Conservation (phyloP, 1,140 invertebrate species). For the Sarcophaga peregrina region DNA sequence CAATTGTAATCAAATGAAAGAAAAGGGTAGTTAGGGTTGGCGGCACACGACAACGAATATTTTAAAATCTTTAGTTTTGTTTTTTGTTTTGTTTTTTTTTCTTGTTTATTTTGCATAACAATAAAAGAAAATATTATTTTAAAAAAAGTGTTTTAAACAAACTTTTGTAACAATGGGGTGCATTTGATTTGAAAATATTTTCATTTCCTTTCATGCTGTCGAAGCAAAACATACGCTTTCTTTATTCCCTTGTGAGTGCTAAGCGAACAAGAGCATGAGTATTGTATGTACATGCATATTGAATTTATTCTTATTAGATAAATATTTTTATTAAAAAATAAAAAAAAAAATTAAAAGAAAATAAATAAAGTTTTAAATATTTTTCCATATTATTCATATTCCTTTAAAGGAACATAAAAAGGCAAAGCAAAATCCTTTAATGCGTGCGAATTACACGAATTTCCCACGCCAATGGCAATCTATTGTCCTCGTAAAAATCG, state of each 20-base stretch:
- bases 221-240: slow-evolving; percentile 23
- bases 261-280: neutral
- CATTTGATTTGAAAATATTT: neutral
- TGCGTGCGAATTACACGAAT: neutral
- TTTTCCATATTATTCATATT: neutral
- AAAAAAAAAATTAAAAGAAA: neutral
- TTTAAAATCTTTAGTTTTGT: neutral
- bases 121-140: slow-evolving; percentile 30
- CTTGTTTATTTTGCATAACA: too few relatives aligned
- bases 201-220: neutral
- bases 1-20: slow-evolving; percentile 8
- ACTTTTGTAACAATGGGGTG: slow-evolving; percentile 5
- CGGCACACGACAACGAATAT: neutral
- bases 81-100: too few relatives aligned
- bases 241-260: neutral
- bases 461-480: neutral
- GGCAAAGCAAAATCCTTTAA: neutral
- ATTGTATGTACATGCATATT: too few relatives aligned
- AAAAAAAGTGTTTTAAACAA: slow-evolving; percentile 11
- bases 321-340: slow-evolving; percentile 28
- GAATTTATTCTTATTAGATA: neutral
- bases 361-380: neutral
- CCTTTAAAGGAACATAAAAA: neutral
- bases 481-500: neutral
- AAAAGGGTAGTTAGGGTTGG: neutral